phyloP scores from a whole-genome alignment of 2,113 vertebrate species.

The Turnix velox region DNA sequence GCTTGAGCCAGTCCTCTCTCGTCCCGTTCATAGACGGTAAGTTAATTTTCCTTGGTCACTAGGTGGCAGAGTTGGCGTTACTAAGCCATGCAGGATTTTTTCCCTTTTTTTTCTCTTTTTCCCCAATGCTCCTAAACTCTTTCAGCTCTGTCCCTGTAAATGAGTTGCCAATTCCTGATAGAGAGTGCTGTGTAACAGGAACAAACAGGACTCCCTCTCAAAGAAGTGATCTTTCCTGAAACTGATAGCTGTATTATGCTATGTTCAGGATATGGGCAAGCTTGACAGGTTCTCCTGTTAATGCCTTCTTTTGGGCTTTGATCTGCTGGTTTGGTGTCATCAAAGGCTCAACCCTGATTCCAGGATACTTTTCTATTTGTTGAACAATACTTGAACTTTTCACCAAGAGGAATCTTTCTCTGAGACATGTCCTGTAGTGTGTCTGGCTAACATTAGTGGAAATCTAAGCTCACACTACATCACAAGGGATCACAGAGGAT shows the following conservation, averaged over 20 bases:
- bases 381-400: not conserved
- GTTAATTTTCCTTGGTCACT: conserved; percentile 57
- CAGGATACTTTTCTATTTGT: not conserved
- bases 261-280: not conserved
- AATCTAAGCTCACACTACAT: not conserved
- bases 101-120: no score
- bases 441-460: not conserved
- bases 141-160: not conserved
- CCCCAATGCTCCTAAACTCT: not conserved
- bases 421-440: not conserved
- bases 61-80: conserved; percentile 71
- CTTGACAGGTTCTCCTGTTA: not conserved
- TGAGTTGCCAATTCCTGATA: not conserved
- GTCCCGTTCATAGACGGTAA: not conserved
- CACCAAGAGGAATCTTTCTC: not conserved
- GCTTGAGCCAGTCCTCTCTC: not conserved
- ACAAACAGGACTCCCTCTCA: not conserved
- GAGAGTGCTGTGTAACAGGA: not conserved
- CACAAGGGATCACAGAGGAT: not conserved
- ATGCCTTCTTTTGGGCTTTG: not conserved
- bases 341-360: not conserved
- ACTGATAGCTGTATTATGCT: not conserved
- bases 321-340: not conserved
- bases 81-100: conserved; percentile 21
- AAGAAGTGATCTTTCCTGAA: not conserved